phyloP scores from a whole-genome alignment of 1,140 invertebrate genomes.

The Octopus sinensis region DNA sequence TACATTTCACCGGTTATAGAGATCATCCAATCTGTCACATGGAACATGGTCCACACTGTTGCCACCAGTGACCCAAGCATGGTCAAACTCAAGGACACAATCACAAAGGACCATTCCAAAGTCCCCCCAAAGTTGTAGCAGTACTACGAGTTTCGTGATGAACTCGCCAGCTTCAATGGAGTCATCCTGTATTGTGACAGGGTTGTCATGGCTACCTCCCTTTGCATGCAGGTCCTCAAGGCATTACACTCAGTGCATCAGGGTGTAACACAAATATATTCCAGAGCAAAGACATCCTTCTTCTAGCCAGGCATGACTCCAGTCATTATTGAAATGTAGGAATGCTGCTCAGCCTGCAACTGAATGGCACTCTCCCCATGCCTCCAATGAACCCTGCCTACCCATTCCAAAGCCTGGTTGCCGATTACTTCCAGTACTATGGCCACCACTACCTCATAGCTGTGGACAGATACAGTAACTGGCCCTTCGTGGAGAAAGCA shows the following conservation, averaged over 20 bases:
- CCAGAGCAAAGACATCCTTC: constrained; percentile 8
- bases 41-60: too few species aligned
- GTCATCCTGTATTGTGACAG: constrained; percentile 16
- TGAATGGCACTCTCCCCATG: constrained; percentile 25
- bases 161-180: constrained; percentile 22
- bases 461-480: constrained; percentile 28
- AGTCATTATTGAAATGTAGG: constrained; percentile 21
- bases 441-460: constrained; percentile 25
- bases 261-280: constrained; percentile 30
- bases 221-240: constrained; percentile 9
- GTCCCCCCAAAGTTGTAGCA: constrained; percentile 5
- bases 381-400: constrained; percentile 23
- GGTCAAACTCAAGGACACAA: constrained; percentile 11
- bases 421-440: constrained; percentile 27
- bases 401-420: constrained; percentile 34
- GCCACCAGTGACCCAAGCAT: constrained; percentile 24
- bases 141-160: constrained; percentile 21
- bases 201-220: constrained; percentile 18
- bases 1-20: background rate
- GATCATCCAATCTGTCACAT: constrained; percentile 18
- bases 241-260: constrained; percentile 32
- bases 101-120: constrained; percentile 25
- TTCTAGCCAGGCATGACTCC: constrained; percentile 30
- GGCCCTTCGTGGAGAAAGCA: constrained; percentile 20
- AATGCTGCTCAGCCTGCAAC: constrained; percentile 26